Base-by-base conservation (phyloP, 2,888 invertebrate species). In the Alviniconcha strummeri region DNA sequence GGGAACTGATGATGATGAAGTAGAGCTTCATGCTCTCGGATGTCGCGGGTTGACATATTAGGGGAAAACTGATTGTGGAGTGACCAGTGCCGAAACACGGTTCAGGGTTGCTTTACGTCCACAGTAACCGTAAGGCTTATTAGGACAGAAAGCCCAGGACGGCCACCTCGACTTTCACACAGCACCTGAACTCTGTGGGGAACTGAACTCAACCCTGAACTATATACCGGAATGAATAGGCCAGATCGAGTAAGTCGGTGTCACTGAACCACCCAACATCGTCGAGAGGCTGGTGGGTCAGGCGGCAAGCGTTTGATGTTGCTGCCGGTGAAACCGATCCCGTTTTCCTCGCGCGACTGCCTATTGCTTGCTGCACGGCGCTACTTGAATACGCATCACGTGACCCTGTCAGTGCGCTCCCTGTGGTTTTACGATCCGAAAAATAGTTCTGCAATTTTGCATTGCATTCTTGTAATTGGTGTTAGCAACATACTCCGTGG, bases 271-370 rank as follows among this genome's bases (percentile, higher is more conserved):
- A 75, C 75, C 11, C 75, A 52, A 54, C 6, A 36, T 52, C 54
- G 13, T 13, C 19, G 80, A 56, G 69, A 75, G 64, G 74, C 55
- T 56, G 81, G 60, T 67, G 64, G 82, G 82, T 64, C 19, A 55
- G 71, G 81, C 81, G 81, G 81, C 81, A 74, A 67, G 82, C 82
- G 52, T 82, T 82, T 82, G 82, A 82, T 82, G 82, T 82, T 57
- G 54, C 56, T 76, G 82, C 82, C 60, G 54, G 75, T 75, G 81
- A 82, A 75, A 82, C 75, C 64, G 82, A 82, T 76, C 82, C 81
- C 60, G 74, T 82, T 82, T 79, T 82, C 56, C 82, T 82, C 82
- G 82, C 82, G 82, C 82, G 36, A 36, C 36, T 36, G 36, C 82
- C 76, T 75, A 75, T 74, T 82, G 82, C 82, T 76, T 81, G 56